phyloP scores from a whole-genome alignment of 2,113 vertebrate genomes.

The Synchiropus splendidus region DNA sequence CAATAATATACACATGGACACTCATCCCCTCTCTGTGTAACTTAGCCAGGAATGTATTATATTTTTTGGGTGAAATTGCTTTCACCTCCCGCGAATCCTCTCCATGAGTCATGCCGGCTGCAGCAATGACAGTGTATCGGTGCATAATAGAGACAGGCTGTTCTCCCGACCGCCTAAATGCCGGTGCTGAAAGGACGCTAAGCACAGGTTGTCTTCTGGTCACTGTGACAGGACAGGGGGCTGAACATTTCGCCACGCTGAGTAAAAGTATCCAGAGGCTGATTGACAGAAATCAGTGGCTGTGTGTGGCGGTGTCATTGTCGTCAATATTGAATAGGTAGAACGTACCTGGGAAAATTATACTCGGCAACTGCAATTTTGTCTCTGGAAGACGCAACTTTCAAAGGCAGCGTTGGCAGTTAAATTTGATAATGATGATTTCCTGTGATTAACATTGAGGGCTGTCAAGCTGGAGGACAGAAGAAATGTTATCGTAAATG shows the following conservation, averaged over 20 bases:
- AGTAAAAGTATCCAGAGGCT: constrained; percentile 30
- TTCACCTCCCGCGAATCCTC: constrained; percentile 16
- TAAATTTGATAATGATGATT: too few relatives aligned
- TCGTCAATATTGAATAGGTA: too few relatives aligned
- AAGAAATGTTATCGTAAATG: too few relatives aligned
- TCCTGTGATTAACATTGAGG: too few relatives aligned
- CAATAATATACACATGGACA: neutral
- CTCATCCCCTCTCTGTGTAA: too few relatives aligned
- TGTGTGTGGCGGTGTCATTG: too few relatives aligned
- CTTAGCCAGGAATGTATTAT: neutral
- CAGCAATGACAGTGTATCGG: constrained; percentile 29
- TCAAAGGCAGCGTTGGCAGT: too few relatives aligned
- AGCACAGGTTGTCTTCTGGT: constrained; percentile 47
- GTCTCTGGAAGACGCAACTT: too few relatives aligned
- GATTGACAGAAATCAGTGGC: too few relatives aligned
- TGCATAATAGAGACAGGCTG: constrained; percentile 32
- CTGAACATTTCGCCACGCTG: constrained; percentile 30
- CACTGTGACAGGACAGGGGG: constrained; percentile 28
- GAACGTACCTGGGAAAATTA: too few relatives aligned
- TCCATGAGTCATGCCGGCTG: constrained; percentile 14
- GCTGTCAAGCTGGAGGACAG: too few relatives aligned
- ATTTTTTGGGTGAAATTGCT: constrained; percentile 7
- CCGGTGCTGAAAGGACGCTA: constrained; percentile 39
- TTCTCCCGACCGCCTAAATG: constrained; percentile 43
- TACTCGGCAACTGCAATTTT: too few relatives aligned